Evolutionary conservation across 2,888 invertebrate genomes (phyloP), one percentile per base, ranked within the genome.

Genomic region (Euproctis similis): DNA sequence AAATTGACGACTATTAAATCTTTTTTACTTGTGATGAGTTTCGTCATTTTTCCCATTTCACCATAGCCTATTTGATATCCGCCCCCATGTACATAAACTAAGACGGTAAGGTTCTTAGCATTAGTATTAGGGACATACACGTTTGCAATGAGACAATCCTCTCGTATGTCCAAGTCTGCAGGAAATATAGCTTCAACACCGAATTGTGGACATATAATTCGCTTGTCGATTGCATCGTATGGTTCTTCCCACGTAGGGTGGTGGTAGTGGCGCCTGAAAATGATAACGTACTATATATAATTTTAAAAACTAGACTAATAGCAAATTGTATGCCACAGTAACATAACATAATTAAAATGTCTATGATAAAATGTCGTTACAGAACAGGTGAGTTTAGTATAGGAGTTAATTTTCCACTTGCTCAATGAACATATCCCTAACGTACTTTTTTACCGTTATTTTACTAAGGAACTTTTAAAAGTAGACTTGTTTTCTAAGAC

Each of bases 61-160:
- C 28, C 28, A 12, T 11, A 16, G 7, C 28, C 28, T 8, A 28
- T 13, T 11, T 23, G 23, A 12, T 23, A 23, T 9, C 11, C 28
- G 8, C 17, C 28, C 12, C 28, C 28, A n/a, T 28, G 28, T 22
- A 28, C 22, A 18, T 24, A 23, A n/a, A 28, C 23, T 1, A 28
- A 12, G 2, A 28, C 28, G 12, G 28, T 9, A 4, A 28, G 23
- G 2, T 28, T 28, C 6, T 12, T 16, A 16, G 16, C 28, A 8
- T 23, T 22, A 7, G 28, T 28, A 12, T 28, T 17, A 2, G 28
- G 23, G 2, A 28, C 28, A 28, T 23, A 24, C n/a, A 28, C 12
- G 11, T 28, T 28, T 3, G 30, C 30, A 7, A 25, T 24, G 2
- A 30, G 30, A 20, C 30, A 30, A 24, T 30, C 13, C 8, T 28